Evolutionary conservation across 2,113 vertebrate genomes (phyloP), one percentile per base, ranked within the genome.

Genomic region (Coregonus clupeaformis): DNA sequence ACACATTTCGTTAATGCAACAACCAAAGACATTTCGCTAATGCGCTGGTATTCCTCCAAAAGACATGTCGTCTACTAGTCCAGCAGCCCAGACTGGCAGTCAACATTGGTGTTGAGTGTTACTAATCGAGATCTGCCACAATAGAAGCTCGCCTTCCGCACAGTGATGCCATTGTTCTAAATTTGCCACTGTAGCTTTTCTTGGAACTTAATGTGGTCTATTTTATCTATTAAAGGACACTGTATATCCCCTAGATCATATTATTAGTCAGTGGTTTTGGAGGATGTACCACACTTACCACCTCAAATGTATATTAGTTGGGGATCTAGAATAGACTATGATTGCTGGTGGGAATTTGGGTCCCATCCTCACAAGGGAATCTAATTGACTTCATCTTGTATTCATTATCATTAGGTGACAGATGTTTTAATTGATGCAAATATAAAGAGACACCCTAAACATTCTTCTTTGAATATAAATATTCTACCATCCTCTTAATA

Each of bases 81-180:
- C 49, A 30, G 52, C 69, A 69, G 49, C 45, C 66, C 22, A 42
- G 75, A 60, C 68, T 49, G 68, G 65, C 74, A 45, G 36, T 73
- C 45, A 64, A 52, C 45, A 72, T 60, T 60, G 57, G 52, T 71
- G 49, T 45, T 73, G 77, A 22, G 42, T 72, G 64, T 80, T 47
- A 72, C 49, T 73, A 71, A 76, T 76, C 2, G 2, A 42, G 2
- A 42, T 42, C 36, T 12, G 49, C 16, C 63, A 71, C 55, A 67
- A 71, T 77, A 30, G 57, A n/a, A 45, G 57, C n/a, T 22, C 5
- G 57, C 6, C 57, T 24, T 20, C 24, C 2, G n/a, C 60, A 78
- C 70, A 76, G 70, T 68, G 73, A 62, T 49, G 55, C 67, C 69
- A 77, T 68, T 73, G 71, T 74, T 70, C 73, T 68, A 75, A 70